Base-by-base conservation (phyloP, 2,888 invertebrate species). In the Linnaemya tessellans region DNA sequence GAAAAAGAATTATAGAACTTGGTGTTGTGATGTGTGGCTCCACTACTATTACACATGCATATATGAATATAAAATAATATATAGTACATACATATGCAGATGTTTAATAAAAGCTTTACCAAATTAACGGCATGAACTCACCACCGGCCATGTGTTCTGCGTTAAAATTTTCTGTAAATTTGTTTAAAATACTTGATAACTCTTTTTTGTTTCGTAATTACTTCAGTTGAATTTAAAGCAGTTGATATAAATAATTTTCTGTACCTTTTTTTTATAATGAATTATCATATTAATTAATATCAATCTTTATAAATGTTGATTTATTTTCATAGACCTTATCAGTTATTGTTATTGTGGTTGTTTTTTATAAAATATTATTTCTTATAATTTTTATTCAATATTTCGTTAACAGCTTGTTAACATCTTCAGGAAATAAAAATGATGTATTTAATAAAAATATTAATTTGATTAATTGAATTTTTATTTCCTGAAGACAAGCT, bases 81-180 rank as follows among this genome's bases (percentile, higher is more conserved):
- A 30, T 30, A 30, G 30, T 30, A 70, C 4, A 56, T 22, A n/a
- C n/a, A 15, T 56, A 30, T 4, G 18, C 46, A 70, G n/a, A 56
- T 56, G 5, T 22, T 56, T 41, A 7, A 20, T 22, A 15, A 60
- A 73, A 60, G 20, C 35, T 9, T 15, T 43, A 22, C 25, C 35
- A 64, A 62, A 46, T 51, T 65, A 58, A 46, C 25, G 0, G 73
- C 46, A 43, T 49, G 9, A 30, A 30, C 5, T 30, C 3, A 58
- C 49, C 13, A 67, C 20, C 49, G 38, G 1, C 64, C 35, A 51
- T 80, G 65, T 65, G 73, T 62, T 70, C 54, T 62, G 15, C 41
- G 2, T 38, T 58, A 38, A 49, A 13, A 56, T 64, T 64, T 70
- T 70, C 81, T 81, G 54, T 81, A 75, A 81, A 81, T 75, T 81